Percentiles rank a stretch among this genome's conserved stretches.
phyloP scores from a whole-genome alignment of 2,888 invertebrate genomes.

The Argynnis bischoffii region DNA sequence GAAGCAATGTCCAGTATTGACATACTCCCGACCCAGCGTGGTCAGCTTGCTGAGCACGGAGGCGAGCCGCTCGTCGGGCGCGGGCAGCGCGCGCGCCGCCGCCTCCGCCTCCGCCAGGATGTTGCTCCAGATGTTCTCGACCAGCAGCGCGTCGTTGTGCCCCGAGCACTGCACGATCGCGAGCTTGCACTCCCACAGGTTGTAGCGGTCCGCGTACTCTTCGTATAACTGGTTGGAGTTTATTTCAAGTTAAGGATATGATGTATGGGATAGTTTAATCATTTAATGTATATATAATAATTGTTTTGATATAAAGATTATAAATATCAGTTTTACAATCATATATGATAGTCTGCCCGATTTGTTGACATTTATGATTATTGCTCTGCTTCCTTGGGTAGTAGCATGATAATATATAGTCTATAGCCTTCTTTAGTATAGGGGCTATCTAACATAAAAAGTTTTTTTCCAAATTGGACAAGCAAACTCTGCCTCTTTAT shows the following conservation, averaged over 20 bases:
- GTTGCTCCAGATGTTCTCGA: slow-evolving; percentile 96
- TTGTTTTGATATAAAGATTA: no score
- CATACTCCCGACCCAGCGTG: slow-evolving; percentile 88
- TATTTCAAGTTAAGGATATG: not conserved
- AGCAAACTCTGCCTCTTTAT: no score
- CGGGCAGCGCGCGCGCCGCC: slow-evolving; percentile 66
- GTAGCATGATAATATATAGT: no score
- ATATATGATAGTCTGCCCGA: no score
- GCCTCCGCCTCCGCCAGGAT: slow-evolving; percentile 86
- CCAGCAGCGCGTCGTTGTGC: slow-evolving; percentile 92
- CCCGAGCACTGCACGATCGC: slow-evolving; percentile 97
- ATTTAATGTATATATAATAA: no score
- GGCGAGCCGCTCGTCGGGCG: slow-evolving; percentile 82
- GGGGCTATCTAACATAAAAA: no score
- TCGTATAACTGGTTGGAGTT: slow-evolving; percentile 86
- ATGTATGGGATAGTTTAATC: no score
- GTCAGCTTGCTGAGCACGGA: slow-evolving; percentile 90
- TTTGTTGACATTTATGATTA: no score
- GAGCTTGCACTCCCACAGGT: slow-evolving; percentile 95
- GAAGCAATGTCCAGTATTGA: slow-evolving; percentile 92
- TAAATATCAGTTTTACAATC: no score
- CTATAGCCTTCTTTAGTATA: no score
- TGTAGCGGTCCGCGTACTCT: slow-evolving; percentile 94
- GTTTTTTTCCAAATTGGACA: no score
- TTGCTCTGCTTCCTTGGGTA: no score